Evolutionary conservation across 2,113 vertebrate species (phyloP), one percentile per base, ranked within the genome.

Genomic region (Brachyhypopomus gauderio): DNA sequence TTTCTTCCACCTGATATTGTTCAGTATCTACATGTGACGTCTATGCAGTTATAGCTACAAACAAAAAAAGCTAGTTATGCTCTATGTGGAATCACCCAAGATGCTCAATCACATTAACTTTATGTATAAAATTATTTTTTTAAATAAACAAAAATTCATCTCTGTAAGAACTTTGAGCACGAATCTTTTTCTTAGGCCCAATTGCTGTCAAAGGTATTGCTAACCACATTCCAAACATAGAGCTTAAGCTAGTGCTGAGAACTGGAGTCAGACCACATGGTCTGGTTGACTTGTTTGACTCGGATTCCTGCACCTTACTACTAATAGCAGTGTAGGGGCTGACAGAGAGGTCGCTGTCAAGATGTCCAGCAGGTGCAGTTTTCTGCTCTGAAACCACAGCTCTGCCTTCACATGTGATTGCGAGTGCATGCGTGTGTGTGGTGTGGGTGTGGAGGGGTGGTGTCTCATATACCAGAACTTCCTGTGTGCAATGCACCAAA

Each of bases 401-500:
- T 75, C 78, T 84, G 87, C 84, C 88, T 87, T 90, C 85, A 79
- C 82, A 89, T 77, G 70, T 83, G 80, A 83, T 78, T 34, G 1
- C 62, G 38, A 55, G 4, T 74, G 63, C 69, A 58, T 79, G 66
- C 36, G 52, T 20, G 52, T 27, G 30, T 75, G 55, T 72, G 76
- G 58, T 14, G 59, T 23, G 27, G 60, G 67, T 72, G 76, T 77
- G 80, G 16, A n/a, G 38, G 52, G 45, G 66, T n/a, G 80, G 27
- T 62, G 83, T 76, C 83, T 85, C 80, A 77, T 34, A 48, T 60
- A 77, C 73, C 77, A 79, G 77, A 83, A 85, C 85, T 90, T 92
- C 91, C 92, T 90, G 90, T 91, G 89, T 85, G 85, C 87, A 86
- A 86, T 83, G 88, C 85, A 85, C 86, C 89, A 89, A 85, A 87